A percentile compares a stretch with the other conserved stretches of the same genome.
These are phyloP conservation scores for Corynorhinus townsendii DNA, from an alignment of 2,113 vertebrate species.

Conservation along the genomic window DNA sequence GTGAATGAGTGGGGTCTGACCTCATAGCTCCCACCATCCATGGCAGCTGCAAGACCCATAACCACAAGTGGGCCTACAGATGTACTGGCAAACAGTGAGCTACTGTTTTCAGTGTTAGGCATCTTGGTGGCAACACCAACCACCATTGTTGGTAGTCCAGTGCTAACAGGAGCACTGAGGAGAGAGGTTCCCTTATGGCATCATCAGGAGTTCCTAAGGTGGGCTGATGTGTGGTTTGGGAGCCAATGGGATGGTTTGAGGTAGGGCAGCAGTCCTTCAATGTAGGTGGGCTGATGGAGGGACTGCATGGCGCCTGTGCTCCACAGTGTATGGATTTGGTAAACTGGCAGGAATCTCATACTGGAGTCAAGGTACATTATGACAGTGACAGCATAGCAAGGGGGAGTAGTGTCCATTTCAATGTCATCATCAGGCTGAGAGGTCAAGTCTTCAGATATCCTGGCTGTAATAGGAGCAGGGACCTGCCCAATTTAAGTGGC, in stretches of 20 bases:
- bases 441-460: no score
- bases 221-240: not conserved
- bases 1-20: not conserved
- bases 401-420: not conserved
- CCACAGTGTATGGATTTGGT: constrained; percentile 51
- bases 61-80: constrained; percentile 75
- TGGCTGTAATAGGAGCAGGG: no score
- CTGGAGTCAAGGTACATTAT: accelerated
- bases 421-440: not conserved
- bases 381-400: not conserved
- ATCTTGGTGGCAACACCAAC: constrained; percentile 76
- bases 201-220: not conserved
- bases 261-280: accelerated
- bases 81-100: not conserved
- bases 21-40: not conserved
- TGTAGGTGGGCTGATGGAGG: accelerated
- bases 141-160: no score
- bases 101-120: not conserved
- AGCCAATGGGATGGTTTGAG: accelerated
- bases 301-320: not conserved
- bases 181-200: not conserved
- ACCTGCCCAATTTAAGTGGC: no score
- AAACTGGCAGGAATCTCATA: constrained; percentile 65
- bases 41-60: constrained; percentile 30
- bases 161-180: constrained; percentile 42